Evolutionary conservation across 1,140 invertebrate species (phyloP), one percentile per base, ranked within the genome.

Genomic region (Drosophila mauritiana): DNA sequence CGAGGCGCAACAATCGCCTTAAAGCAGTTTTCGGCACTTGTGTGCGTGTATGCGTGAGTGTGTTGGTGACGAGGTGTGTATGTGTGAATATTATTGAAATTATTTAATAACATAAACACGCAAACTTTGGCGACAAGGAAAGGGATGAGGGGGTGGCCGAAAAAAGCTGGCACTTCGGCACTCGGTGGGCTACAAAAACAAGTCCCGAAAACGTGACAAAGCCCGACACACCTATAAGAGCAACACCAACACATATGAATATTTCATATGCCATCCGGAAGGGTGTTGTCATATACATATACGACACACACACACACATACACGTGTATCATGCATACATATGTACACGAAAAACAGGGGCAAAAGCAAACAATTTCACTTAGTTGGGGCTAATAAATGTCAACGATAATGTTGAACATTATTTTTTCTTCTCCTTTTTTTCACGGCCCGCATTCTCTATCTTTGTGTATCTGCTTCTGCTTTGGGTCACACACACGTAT

Each of bases 391-490:
- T 86, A 86, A 86, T 86, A 86, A 86, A 86, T 86, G 82, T 86
- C 82, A 86, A 86, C 75, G 82, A 86, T 86, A 86, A 86, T 86
- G 82, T 86, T 81, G 57, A 65, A 86, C 82, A 86, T 86, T 86
- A 81, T 78, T 77, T 77, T 75, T 77, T 69, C 61, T 54, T 25
- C 48, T 59, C 20, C 40, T 56, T 55, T 53, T 53, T 55, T 39
- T 54, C 27, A 22, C 15, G 10, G 17, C 59, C 51, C 20, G 20
- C 15, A 2, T 7, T 20, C 10, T 12, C 42, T 43, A 3, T 43
- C 42, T 20, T 17, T 20, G 11, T 12, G 12, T 27, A 11, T 25
- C 37, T 45, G 31, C 8, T 12, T 42, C 20, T 27, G 25, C 34
- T 20, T 42, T 10, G n/a, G 6, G 17, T 39, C 43, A 43, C 36